Evolutionary conservation across 2,888 invertebrate genomes (phyloP), one percentile per base, ranked within the genome.

Genomic region (Rhogogaster chlorosoma): DNA sequence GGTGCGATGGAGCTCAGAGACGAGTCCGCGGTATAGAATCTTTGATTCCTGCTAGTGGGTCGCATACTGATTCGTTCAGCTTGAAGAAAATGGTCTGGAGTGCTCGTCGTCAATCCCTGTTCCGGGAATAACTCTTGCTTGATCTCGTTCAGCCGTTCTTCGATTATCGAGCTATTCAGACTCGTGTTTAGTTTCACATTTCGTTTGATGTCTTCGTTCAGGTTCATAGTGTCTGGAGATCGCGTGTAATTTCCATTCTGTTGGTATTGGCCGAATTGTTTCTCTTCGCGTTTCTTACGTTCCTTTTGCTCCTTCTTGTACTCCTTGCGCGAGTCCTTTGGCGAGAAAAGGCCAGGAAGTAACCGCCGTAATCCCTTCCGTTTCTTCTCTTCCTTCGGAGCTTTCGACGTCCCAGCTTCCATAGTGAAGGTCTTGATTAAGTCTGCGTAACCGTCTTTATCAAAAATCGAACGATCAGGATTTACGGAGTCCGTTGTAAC

Each of bases 381-480:
- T 6, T 92, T 90, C 83, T 88, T 88, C 86, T 94, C 94, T 77
- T 93, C 94, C 85, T 94, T 94, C 85, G 93, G 93, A 70, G 92
- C 89, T 85, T 93, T 93, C 0, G 90, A 89, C 10, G 89, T 86
- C 0, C 88, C 89, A 5, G 90, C 88, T 26, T 92, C 93, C 93
- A 93, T 93, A 1, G 90, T 89, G 85, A 92, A 90, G 80, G 90
- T 90, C 82, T 89, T 89, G 64, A 93, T 90, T 9, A 93, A 87
- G 86, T 87, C 90, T 12, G 93, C 93, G 90, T 93, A 92, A 38
- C 91, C 93, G 91, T 92, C 92, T 4, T 86, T 84, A 45, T 85
- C 64, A 15, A 15, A 57, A 53, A 49, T 78, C 75, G 32, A 29
- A 57, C n/a, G 49, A 57, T 75, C 73, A 22, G 38, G 73, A 53